Base-by-base conservation (phyloP, 2,797 vertebrate species). In the Gymnoscopelus braueri region DNA sequence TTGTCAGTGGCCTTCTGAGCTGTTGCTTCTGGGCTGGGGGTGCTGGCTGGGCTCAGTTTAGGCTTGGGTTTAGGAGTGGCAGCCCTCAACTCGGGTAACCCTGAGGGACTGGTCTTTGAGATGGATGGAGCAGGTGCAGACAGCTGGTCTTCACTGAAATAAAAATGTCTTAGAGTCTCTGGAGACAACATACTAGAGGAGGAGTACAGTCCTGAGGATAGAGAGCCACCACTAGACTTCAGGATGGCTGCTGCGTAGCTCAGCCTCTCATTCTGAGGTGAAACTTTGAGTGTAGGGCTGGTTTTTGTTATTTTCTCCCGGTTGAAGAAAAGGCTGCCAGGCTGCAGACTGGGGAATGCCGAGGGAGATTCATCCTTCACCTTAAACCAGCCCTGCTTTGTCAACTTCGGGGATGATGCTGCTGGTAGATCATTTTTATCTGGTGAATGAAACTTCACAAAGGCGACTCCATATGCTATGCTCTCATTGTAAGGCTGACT, bases 401-500 rank as follows among this genome's bases (percentile, higher is more conserved):
- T 97, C 77, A 95, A 72, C 82, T 96, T 97, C 60, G 96, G 95
- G 1, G 94, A 85, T 4, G 93, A 67, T 2, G 84, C 55, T 4
- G 84, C 60, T 69, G 85, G 83, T 10, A 78, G 84, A 23, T 96
- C 94, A 0, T 87, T 91, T 82, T 92, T 93, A 71, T 95, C 94
- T 0, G 96, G 95, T 0, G 96, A 97, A 72, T 97, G 94, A 74
- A 98, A 94, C 77, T 93, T 95, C 11, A 97, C 85, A 69, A 98
- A 97, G 32, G 95, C 91, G 53, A 98, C 80, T 55, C 96, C 96
- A 0, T 96, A 97, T 0, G 95, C 92, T 24, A 95, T 88, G 66
- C 92, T 95, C 96, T 96, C 97, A 87, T 84, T 96, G 69, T 97
- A 98, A 0, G 96, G 96, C 82, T 98, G 96, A 49, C 89, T 95